phyloP scores from a whole-genome alignment of 2,113 vertebrate species.

The human region DNA sequence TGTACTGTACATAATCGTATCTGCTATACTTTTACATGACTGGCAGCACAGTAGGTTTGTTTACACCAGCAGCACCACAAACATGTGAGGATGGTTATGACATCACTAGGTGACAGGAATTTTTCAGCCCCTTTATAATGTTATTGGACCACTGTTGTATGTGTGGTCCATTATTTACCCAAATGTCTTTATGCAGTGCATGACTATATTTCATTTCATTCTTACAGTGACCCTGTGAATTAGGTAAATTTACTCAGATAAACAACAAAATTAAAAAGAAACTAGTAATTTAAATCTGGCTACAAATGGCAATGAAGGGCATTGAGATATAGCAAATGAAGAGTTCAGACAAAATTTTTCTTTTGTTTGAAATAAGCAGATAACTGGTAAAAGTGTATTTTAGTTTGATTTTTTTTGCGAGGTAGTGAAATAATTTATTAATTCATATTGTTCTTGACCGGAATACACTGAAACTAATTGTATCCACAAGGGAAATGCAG shows the following conservation, averaged over 20 bases:
- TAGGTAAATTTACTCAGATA: background rate
- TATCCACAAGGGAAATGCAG: background rate
- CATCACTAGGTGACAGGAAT: too few species aligned
- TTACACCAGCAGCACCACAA: too few species aligned
- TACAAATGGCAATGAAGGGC: background rate
- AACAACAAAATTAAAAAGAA: background rate
- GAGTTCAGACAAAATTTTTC: background rate
- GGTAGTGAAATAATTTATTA: background rate
- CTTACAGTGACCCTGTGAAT: background rate
- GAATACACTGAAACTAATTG: background rate
- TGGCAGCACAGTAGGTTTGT: too few species aligned
- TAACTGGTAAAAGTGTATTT: slow-evolving; percentile 10
- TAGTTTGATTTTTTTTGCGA: background rate
- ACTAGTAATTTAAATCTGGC: slow-evolving; percentile 11
- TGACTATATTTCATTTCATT: slow-evolving; percentile 21
- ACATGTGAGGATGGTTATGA: too few species aligned
- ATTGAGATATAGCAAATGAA: background rate
- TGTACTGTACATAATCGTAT: too few species aligned
- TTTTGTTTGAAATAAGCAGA: background rate
- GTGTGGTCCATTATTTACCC: too few species aligned
- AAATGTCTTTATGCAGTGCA: too few species aligned
- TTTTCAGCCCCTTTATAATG: too few species aligned
- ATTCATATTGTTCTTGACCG: background rate
- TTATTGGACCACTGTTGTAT: too few species aligned
- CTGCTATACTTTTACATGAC: too few species aligned